Evolutionary conservation across 2,113 vertebrate genomes (phyloP), one percentile per base, ranked within the genome.

Genomic region (Heteronetta atricapilla): DNA sequence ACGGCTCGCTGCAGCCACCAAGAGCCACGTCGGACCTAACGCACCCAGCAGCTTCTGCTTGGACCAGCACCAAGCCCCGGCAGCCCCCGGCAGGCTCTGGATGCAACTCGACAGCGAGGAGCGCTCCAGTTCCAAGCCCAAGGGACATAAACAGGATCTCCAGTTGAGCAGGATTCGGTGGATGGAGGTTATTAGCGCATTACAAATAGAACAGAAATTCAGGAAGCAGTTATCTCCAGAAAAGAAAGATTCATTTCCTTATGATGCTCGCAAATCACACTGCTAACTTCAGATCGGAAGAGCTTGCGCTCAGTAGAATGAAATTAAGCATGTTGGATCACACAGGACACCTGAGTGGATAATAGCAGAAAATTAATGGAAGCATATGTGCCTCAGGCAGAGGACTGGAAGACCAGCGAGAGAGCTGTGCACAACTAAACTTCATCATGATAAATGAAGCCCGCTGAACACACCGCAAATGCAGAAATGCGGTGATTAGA

Each of bases 291-390:
- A 94, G 85, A 94, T 95, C 75, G 63, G 91, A 89, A 96, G 91
- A 93, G 87, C 91, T 91, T 87, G 91, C 87, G 93, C 95, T 94
- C 93, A 26, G 82, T 29, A 85, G 82, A 97, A 97, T 94, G 89
- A 96, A 95, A 96, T 96, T 95, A 96, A 89, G 84, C 87, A 85
- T 94, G 93, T 82, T 97, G 94, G 94, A 95, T 96, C 95, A 97
- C 94, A 95, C 86, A 95, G 92, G 92, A 96, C 95, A 97, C 96
- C 95, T 95, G 95, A 97, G 92, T 93, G 90, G 96, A 93, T 97
- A 96, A 96, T 94, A 94, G 87, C 78, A 93, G 89, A 96, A 94
- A 97, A 97, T 96, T 93, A 96, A 96, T 97, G 96, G 90, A 76
- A 95, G 85, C 89, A 89, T 90, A 95, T 95, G 94, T 93, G 93